Evolutionary conservation across 2,888 invertebrate species (phyloP), one percentile per base, ranked within the genome.

Genomic region (Pteria penguin): DNA sequence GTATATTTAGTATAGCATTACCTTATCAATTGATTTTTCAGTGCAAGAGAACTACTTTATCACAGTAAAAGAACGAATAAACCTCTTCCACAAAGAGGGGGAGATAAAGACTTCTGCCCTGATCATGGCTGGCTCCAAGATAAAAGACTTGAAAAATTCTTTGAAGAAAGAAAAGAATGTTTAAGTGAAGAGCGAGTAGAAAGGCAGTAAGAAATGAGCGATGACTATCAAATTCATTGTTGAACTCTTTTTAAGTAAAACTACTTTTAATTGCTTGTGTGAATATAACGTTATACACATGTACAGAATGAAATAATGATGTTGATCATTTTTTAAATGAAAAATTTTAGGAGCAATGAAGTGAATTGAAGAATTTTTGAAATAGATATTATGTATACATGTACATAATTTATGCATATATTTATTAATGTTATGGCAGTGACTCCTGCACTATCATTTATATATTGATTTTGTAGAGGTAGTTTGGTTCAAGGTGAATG

Each of bases 61-160:
- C 81, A 86, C 63, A 78, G 86, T 14, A 83, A 70, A 33, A 84
- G 77, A 3, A 24, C 74, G 14, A 84, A 87, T 27, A 82, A 81
- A 55, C 69, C 83, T 4, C 66, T 89, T n/a, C 89, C 89, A 54
- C 79, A 81, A 60, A 83, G 81, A 78, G 89, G 89, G 54, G 91
- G 91, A 0, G 66, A 73, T 11, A 91, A 91, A 70, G 89, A 90
- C 52, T 89, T 84, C 79, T 83, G 82, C 27, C 90, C 90, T 33
- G 89, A 90, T 85, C 88, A 87, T 18, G 85, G 87, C 2, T 89
- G 88, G 88, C 77, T 90, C 4, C 86, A 90, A 71, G 78, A 76
- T 1, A 90, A 88, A 78, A 78, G 82, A 31, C 79, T 90, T 4
- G 86, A 90, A 66, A 82, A 79, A 4, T 87, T 87, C 65, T 78